A percentile compares a stretch with the other conserved stretches of the same genome.
Conservation (phyloP, 2,797 vertebrate genomes). For the Notolabrus celidotus region DNA sequence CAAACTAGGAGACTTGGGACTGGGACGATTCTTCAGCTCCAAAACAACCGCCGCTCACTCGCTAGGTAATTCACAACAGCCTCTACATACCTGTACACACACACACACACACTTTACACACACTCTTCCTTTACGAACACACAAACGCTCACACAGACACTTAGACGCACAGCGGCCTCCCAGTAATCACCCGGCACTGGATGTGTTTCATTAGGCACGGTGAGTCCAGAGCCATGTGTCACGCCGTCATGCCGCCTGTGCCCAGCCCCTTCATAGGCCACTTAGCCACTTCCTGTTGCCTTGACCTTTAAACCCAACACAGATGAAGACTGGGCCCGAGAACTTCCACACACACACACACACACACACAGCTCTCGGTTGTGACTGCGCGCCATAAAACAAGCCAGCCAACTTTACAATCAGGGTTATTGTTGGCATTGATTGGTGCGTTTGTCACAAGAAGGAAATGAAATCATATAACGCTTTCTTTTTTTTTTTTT, state of each 20-base stretch:
- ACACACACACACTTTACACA: constrained; percentile 12
- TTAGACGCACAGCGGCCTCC: constrained; percentile 30
- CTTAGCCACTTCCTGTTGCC: constrained; percentile 85
- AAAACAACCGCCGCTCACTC: constrained; percentile 98
- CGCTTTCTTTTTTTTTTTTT: constrained; percentile 12
- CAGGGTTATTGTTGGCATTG: constrained; percentile 56
- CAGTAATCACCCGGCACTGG: constrained; percentile 77
- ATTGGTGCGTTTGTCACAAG: constrained; percentile 54
- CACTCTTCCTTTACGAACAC: constrained; percentile 6
- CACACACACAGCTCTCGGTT: constrained; percentile 63
- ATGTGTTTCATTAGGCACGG: constrained; percentile 87
- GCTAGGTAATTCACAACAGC: constrained; percentile 87
- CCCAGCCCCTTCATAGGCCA: constrained; percentile 79
- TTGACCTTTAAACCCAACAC: constrained; percentile 80
- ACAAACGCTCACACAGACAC: constrained; percentile 30
- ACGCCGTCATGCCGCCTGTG: constrained; percentile 70
- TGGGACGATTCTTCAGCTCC: constrained; percentile 98
- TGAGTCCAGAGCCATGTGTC: constrained; percentile 83
- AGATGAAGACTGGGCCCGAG: constrained; percentile 61
- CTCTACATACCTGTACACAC: background rate
- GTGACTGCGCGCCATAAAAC: constrained; percentile 59
- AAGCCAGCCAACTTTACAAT: constrained; percentile 61
- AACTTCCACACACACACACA: no score
- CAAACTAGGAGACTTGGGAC: constrained; percentile 96
- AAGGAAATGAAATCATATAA: constrained; percentile 33